Evolutionary conservation across 2,113 vertebrate species (phyloP).

Genomic region (Sciurus niger): DNA sequence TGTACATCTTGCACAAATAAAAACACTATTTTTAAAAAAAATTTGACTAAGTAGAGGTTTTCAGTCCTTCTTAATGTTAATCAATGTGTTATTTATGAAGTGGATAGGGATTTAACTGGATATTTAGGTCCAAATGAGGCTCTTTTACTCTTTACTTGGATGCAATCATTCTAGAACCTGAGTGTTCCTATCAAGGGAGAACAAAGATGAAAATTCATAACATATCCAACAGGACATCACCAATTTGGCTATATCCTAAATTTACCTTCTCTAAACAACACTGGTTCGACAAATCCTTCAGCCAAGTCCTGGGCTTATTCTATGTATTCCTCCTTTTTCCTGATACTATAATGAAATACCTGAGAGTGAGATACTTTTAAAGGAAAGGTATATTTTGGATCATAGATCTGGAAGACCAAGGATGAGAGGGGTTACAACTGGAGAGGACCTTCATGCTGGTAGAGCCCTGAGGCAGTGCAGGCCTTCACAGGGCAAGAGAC

Average conservation of each 20-base stretch:
- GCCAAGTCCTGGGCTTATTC: background rate
- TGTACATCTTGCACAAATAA: too few species aligned
- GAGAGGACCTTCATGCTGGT: background rate
- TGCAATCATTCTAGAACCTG: background rate
- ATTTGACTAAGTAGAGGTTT: background rate
- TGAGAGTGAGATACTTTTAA: background rate
- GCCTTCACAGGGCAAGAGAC: background rate
- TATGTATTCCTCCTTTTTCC: background rate
- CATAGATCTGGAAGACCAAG: background rate
- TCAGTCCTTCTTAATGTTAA: background rate
- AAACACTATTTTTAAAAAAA: background rate
- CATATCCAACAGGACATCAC: background rate
- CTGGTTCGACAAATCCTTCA: too few species aligned
- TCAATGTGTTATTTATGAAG: background rate
- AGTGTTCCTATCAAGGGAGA: background rate
- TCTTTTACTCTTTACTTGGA: background rate
- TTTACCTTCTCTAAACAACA: background rate
- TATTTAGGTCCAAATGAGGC: background rate
- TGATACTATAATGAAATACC: background rate
- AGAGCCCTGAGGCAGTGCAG: background rate
- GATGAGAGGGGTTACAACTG: too few species aligned
- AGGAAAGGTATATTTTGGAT: background rate
- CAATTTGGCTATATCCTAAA: background rate
- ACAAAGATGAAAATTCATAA: background rate
- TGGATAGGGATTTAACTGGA: background rate